Conservation (phyloP, 2,113 vertebrate species). For the Rhinopithecus roxellana region DNA sequence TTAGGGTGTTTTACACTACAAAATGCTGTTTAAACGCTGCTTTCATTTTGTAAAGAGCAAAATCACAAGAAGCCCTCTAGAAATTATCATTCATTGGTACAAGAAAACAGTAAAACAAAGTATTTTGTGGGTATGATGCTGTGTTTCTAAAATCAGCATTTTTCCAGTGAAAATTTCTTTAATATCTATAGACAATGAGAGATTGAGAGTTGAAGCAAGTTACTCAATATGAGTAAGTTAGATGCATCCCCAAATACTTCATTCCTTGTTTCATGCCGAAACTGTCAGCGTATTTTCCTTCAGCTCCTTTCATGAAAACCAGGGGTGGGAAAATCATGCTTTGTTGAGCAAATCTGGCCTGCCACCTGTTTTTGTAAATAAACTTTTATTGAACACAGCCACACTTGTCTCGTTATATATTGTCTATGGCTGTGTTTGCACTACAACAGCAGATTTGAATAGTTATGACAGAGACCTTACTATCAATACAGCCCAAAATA, state of each 20-base stretch:
- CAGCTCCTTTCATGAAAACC: background rate
- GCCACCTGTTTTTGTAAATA: background rate
- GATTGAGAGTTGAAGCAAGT: background rate
- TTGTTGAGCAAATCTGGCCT: background rate
- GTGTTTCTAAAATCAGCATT: background rate
- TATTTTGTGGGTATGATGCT: background rate
- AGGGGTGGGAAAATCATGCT: background rate
- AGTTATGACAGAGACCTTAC: background rate
- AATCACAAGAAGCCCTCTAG: background rate
- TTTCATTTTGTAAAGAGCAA: background rate
- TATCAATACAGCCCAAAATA: background rate
- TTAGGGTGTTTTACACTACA: background rate
- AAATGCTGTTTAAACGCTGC: background rate
- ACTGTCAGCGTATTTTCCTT: background rate
- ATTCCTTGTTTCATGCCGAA: background rate
- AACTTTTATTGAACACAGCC: background rate
- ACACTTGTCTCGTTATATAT: background rate
- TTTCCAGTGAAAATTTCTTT: background rate
- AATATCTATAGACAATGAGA: background rate
- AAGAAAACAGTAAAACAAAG: background rate
- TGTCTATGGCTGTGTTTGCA: background rate
- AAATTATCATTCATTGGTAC: background rate
- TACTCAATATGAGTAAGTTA: background rate
- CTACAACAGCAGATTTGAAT: background rate
- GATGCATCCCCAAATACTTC: background rate